These are phyloP conservation scores for Petromus typicus DNA, from an alignment of 2,113 vertebrate species.

Conservation along the genomic window DNA sequence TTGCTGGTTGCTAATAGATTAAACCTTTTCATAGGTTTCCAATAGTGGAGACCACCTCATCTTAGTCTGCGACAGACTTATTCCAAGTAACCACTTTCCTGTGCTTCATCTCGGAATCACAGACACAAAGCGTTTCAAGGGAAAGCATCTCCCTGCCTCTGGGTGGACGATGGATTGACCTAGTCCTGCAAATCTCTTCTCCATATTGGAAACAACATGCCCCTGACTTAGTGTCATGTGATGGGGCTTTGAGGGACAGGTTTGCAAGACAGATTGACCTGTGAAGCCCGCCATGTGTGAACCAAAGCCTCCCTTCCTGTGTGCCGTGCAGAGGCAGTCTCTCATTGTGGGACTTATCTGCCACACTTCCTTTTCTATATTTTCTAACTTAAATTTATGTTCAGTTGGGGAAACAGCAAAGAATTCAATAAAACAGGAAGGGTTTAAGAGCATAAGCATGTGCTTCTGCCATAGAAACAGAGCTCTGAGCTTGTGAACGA, in stretches of 20 bases:
- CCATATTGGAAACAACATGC: background rate
- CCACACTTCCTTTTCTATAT: background rate
- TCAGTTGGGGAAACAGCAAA: constrained; percentile 9
- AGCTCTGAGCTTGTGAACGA: background rate
- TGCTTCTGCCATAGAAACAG: background rate
- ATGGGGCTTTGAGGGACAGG: background rate
- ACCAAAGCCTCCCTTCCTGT: background rate
- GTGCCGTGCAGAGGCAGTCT: background rate
- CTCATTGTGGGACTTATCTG: background rate
- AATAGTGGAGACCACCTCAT: background rate
- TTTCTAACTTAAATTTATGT: constrained; percentile 40
- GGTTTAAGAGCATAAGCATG: background rate
- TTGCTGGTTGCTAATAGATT: background rate
- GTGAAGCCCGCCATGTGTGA: background rate
- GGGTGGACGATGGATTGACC: background rate
- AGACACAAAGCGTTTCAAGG: background rate
- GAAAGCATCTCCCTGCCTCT: background rate
- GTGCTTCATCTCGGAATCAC: background rate
- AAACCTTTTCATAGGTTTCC: background rate
- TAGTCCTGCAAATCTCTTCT: background rate
- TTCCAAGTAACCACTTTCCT: background rate
- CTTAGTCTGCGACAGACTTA: background rate
- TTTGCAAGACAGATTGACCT: background rate
- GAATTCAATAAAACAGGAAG: background rate
- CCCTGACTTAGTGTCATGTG: background rate